Percentiles rank a stretch among this genome's conserved stretches.
Evolutionary conservation across 2,888 invertebrate species (phyloP).

Genomic region (Apocheima hispidaria): DNA sequence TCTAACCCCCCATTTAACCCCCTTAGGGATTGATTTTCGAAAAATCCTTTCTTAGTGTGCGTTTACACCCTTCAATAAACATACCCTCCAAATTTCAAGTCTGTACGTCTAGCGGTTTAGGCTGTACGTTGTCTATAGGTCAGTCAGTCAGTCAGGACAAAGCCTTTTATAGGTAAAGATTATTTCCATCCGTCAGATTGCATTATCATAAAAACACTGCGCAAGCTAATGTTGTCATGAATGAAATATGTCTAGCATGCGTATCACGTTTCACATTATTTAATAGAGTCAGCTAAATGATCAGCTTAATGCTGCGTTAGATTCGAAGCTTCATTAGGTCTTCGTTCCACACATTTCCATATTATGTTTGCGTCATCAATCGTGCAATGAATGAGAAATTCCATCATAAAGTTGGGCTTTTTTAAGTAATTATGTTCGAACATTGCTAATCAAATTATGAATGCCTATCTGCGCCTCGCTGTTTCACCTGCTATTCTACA

Average conservation of each 20-base stretch:
- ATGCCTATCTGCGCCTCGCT: too few species aligned
- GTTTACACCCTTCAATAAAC: too few species aligned
- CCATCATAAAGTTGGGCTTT: not conserved
- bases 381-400: not conserved
- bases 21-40: too few species aligned
- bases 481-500: too few species aligned
- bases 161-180: too few species aligned
- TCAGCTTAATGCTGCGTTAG: constrained; percentile 25
- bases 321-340: constrained; percentile 34
- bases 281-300: constrained; percentile 14
- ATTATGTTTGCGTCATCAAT: constrained; percentile 16
- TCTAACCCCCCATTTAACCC: too few species aligned
- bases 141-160: too few species aligned
- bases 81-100: too few species aligned
- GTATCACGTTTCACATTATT: constrained; percentile 23
- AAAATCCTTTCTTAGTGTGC: too few species aligned
- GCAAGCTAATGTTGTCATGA: not conserved
- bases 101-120: too few species aligned
- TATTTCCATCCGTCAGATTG: not conserved
- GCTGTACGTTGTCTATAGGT: too few species aligned
- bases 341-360: constrained; percentile 10
- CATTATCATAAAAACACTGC: not conserved
- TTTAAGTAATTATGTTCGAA: not conserved
- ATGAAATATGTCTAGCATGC: not conserved
- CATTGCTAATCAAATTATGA: too few species aligned